These are phyloP conservation scores for Nomada hirtipes DNA, from an alignment of 2,888 invertebrate genomes.

Conservation along the genomic window DNA sequence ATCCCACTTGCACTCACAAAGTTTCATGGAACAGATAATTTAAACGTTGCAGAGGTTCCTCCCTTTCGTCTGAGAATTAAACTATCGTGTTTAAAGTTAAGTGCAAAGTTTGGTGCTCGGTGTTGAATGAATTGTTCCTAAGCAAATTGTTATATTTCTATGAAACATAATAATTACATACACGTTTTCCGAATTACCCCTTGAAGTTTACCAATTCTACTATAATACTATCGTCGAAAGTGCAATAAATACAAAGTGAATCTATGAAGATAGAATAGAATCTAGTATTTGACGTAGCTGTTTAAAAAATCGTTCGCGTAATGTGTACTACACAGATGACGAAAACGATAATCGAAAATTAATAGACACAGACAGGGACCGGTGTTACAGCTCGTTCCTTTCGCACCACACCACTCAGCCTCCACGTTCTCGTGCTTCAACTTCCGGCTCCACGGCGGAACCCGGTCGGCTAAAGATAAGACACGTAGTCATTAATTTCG, in stretches of 20 bases:
- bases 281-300: too few relatives aligned
- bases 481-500: conserved; percentile 72
- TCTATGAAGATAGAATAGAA: too few relatives aligned
- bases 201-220: too few relatives aligned
- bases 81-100: background rate
- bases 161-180: too few relatives aligned
- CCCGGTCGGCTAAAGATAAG: conserved; percentile 63
- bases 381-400: background rate
- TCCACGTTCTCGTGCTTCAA: background rate
- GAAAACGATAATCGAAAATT: background rate
- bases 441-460: conserved; percentile 5
- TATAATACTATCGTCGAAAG: too few relatives aligned
- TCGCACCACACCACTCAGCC: background rate
- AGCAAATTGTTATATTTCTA: too few relatives aligned
- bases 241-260: too few relatives aligned
- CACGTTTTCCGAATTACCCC: too few relatives aligned
- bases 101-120: background rate
- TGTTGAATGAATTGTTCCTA: too few relatives aligned
- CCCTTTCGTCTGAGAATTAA: background rate
- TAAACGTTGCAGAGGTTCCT: too few relatives aligned
- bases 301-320: background rate
- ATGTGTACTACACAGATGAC: background rate
- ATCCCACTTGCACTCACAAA: too few relatives aligned
- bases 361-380: background rate
- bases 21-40: too few relatives aligned